phyloP scores from a whole-genome alignment of 2,888 invertebrate genomes.

The Corythucha ciliata region DNA sequence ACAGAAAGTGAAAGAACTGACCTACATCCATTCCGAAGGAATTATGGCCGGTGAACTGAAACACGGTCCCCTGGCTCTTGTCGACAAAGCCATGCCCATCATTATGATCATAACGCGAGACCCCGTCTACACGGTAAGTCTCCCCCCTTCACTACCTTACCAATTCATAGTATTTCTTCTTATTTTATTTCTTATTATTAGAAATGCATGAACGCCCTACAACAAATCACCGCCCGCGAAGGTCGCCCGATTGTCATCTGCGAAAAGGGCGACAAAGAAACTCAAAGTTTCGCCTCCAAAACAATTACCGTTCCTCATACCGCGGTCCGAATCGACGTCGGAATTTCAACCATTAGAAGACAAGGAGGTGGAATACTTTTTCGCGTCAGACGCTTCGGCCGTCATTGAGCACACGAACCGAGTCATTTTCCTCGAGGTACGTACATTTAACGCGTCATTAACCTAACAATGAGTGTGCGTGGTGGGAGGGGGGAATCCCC shows the following conservation, averaged over 20 bases:
- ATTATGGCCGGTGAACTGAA: constrained; percentile 99
- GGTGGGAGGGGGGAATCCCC: too few relatives aligned
- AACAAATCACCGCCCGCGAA: constrained; percentile 78
- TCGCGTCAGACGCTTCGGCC: constrained; percentile 98
- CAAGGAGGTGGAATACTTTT: constrained; percentile 95
- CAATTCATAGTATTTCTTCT: not conserved
- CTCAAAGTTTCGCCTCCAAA: constrained; percentile 64
- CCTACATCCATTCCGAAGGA: constrained; percentile 99
- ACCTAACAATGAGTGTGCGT: too few relatives aligned
- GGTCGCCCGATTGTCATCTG: constrained; percentile 92
- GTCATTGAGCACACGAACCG: constrained; percentile 99
- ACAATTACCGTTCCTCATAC: constrained; percentile 85
- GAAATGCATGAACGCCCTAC: constrained; percentile 98
- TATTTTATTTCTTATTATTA: constrained; percentile 38
- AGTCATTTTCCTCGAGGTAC: constrained; percentile 89
- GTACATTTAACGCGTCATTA: too few relatives aligned
- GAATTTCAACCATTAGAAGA: constrained; percentile 87
- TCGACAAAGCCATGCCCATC: constrained; percentile 96
- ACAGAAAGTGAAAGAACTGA: constrained; percentile 95
- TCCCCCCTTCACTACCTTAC: not conserved
- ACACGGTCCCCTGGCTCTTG: constrained; percentile 94
- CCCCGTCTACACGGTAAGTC: constrained; percentile 68
- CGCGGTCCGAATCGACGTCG: constrained; percentile 78
- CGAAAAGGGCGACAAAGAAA: constrained; percentile 86
- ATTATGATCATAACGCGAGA: constrained; percentile 97